These are phyloP conservation scores for Penaeus chinensis DNA, from an alignment of 1,140 invertebrate species.

Conservation along the genomic window DNA sequence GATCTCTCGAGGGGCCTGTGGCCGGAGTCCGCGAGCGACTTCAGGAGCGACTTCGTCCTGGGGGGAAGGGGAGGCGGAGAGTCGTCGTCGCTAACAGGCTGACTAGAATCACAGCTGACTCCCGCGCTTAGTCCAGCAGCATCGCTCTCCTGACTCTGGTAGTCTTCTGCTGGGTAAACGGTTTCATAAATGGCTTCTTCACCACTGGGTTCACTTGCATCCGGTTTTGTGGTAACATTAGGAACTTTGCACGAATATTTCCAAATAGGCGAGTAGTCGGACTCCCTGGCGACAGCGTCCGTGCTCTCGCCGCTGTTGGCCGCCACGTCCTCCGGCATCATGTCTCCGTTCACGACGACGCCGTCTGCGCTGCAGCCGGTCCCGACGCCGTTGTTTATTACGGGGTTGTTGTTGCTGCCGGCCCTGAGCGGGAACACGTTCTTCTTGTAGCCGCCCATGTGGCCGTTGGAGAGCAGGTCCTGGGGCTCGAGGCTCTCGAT, in stretches of 20 bases:
- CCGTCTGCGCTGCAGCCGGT: constrained; percentile 36
- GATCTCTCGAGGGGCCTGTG: constrained; percentile 69
- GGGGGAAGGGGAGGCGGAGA: constrained; percentile 69
- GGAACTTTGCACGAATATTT: constrained; percentile 63
- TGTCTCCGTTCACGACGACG: constrained; percentile 43
- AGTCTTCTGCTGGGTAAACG: constrained; percentile 65
- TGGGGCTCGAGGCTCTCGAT: constrained; percentile 15
- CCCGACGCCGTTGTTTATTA: constrained; percentile 40
- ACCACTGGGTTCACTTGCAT: constrained; percentile 47
- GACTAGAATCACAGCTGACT: constrained; percentile 34
- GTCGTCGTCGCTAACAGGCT: constrained; percentile 59
- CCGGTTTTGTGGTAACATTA: constrained; percentile 31
- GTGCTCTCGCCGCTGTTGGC: constrained; percentile 31
- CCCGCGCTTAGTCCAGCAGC: constrained; percentile 18
- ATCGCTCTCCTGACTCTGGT: constrained; percentile 41
- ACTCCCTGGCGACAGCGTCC: constrained; percentile 44
- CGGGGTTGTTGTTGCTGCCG: constrained; percentile 7
- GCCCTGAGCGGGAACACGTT: constrained; percentile 7
- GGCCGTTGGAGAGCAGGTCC: constrained; percentile 43
- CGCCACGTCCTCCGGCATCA: constrained; percentile 21
- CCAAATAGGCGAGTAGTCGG: constrained; percentile 68
- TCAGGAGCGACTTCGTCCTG: constrained; percentile 65
- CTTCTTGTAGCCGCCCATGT: constrained; percentile 36
- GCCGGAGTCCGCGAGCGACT: constrained; percentile 31
- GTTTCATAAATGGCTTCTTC: constrained; percentile 67